Percentiles rank a stretch among this genome's conserved stretches.
phyloP scores from a whole-genome alignment of 1,140 invertebrate genomes.

The Mercenaria mercenaria region DNA sequence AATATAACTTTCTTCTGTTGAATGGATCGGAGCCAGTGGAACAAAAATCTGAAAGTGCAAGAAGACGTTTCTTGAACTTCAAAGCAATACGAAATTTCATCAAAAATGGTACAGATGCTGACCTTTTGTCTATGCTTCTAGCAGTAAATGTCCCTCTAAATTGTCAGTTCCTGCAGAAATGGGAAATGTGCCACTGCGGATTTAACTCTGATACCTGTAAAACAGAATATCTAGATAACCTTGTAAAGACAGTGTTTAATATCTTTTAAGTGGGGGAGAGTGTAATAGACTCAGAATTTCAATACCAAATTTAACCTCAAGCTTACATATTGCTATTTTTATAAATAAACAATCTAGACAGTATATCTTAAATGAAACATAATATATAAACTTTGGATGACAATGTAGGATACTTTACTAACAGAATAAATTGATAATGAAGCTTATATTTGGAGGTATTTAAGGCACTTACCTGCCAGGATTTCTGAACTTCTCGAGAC shows the following conservation, averaged over 20 bases:
- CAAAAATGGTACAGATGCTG: neutral
- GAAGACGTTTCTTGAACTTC: neutral
- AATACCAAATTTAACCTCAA: no score
- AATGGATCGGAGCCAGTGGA: neutral
- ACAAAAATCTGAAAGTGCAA: neutral
- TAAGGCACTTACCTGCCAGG: no score
- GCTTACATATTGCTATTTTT: no score
- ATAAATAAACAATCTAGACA: no score
- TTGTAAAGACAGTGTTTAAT: neutral
- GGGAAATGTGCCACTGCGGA: neutral
- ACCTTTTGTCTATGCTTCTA: neutral
- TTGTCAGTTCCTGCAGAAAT: neutral
- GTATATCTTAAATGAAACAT: no score
- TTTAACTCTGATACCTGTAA: neutral
- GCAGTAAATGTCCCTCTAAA: neutral
- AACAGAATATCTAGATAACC: neutral
- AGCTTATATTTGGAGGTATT: no score
- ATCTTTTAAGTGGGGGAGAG: neutral
- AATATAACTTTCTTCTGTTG: neutral
- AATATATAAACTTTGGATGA: no score
- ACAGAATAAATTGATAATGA: no score
- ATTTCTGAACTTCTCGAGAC: no score
- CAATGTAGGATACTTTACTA: no score
- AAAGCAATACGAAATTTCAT: neutral
- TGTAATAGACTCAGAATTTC: neutral